Conservation (phyloP, 2,888 invertebrate species). For the Noctua janthina region DNA sequence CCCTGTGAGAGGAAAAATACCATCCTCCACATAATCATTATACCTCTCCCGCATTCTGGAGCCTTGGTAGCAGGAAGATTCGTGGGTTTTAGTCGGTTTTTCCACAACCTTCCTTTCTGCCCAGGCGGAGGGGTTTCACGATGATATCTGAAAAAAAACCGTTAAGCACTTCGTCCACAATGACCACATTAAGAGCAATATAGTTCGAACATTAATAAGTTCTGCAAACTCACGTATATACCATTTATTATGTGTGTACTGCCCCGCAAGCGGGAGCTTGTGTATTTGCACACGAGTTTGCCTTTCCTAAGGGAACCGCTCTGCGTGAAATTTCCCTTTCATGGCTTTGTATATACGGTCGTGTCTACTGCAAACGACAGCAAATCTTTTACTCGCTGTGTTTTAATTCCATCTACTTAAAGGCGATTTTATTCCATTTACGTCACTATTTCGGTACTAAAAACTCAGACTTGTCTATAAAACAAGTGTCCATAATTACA, state of each 20-base stretch:
- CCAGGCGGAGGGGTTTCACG: background rate
- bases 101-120: background rate
- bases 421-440: background rate
- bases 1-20: background rate
- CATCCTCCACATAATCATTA: background rate
- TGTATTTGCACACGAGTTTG: conserved; percentile 13
- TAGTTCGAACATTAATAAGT: background rate
- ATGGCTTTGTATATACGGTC: conserved; percentile 3
- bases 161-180: background rate
- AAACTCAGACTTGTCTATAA: background rate
- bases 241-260: background rate
- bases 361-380: conserved; percentile 10
- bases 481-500: background rate
- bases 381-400: background rate
- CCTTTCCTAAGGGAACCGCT: conserved; percentile 16
- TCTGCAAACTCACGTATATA: background rate
- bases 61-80: background rate
- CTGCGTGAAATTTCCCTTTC: conserved; percentile 25
- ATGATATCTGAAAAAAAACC: background rate
- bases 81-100: background rate
- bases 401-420: background rate
- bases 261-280: background rate
- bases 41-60: background rate
- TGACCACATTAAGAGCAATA: background rate
- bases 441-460: background rate